These are phyloP conservation scores for Cataglyphis cursor DNA, from an alignment of 2,888 invertebrate species.

Conservation along the genomic window DNA sequence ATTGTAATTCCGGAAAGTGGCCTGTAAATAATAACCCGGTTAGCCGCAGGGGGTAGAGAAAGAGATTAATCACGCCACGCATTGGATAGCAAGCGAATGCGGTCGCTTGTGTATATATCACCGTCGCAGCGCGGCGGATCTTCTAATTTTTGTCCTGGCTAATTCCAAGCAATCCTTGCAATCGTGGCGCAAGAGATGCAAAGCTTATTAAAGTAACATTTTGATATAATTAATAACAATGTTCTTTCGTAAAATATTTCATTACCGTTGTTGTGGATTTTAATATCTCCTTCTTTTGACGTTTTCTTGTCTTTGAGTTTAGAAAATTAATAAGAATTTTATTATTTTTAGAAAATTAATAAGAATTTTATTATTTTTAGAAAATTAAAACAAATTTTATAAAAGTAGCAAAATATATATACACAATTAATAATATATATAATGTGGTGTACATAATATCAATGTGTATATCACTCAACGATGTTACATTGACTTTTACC, in stretches of 20 bases:
- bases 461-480: background rate
- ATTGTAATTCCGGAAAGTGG: conserved; percentile 60
- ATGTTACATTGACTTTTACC: background rate
- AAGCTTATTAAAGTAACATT: background rate
- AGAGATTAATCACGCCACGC: conserved; percentile 56
- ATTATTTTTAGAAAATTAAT: no score
- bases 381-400: no score
- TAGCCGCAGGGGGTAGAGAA: conserved; percentile 42
- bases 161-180: conserved; percentile 11
- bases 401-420: no score
- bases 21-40: conserved; percentile 59
- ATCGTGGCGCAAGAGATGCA: background rate
- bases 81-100: conserved; percentile 44
- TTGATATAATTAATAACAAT: background rate
- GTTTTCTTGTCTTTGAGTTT: background rate
- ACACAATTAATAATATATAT: background rate
- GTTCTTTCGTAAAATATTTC: background rate
- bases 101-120: conserved; percentile 33
- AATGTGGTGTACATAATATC: no score
- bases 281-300: background rate
- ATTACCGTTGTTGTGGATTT: background rate
- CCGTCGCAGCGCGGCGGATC: conserved; percentile 10
- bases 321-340: background rate
- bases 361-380: no score
- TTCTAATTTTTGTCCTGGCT: conserved; percentile 45